A percentile compares a stretch with the other conserved stretches of the same genome.
Conservation (phyloP, 1,140 invertebrate species). For the Schlechtendalia chinensis region DNA sequence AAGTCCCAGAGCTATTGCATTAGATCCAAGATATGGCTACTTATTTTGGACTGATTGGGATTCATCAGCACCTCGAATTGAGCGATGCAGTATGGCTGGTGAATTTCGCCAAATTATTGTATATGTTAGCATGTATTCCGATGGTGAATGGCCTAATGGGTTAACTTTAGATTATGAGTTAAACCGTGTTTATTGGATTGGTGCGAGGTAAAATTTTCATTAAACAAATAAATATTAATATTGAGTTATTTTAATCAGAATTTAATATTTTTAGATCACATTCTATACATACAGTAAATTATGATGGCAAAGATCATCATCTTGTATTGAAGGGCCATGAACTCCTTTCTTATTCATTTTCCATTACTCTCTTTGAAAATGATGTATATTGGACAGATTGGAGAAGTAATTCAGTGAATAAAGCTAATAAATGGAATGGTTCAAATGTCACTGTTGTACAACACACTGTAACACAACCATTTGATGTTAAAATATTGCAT, state of each 20-base stretch:
- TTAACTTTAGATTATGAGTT: slow-evolving; percentile 65
- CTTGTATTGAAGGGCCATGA: slow-evolving; percentile 61
- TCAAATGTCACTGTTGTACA: slow-evolving; percentile 62
- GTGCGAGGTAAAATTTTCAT: slow-evolving; percentile 61
- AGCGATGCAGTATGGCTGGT: slow-evolving; percentile 65
- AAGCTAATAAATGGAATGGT: slow-evolving; percentile 69
- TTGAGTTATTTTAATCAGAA: not conserved
- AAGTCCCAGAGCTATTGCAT: slow-evolving; percentile 78
- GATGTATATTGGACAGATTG: slow-evolving; percentile 71
- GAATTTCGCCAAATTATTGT: slow-evolving; percentile 59
- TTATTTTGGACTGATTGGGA: slow-evolving; percentile 68
- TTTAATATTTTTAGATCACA: slow-evolving; percentile 64
- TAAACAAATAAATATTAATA: not conserved
- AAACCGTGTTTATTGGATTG: slow-evolving; percentile 67
- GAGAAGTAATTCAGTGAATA: slow-evolving; percentile 65
- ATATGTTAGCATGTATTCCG: slow-evolving; percentile 59
- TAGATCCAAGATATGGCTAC: slow-evolving; percentile 76
- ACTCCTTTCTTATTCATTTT: slow-evolving; percentile 66
- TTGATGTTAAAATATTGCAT: slow-evolving; percentile 68
- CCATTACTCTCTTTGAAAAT: slow-evolving; percentile 65
- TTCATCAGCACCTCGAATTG: slow-evolving; percentile 61
- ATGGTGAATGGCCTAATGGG: slow-evolving; percentile 70
- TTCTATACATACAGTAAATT: slow-evolving; percentile 76
- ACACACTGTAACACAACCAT: slow-evolving; percentile 65
- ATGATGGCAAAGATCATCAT: slow-evolving; percentile 61